Conservation (phyloP, 1,140 invertebrate genomes). For the Mycetomoellerius zeteki region DNA sequence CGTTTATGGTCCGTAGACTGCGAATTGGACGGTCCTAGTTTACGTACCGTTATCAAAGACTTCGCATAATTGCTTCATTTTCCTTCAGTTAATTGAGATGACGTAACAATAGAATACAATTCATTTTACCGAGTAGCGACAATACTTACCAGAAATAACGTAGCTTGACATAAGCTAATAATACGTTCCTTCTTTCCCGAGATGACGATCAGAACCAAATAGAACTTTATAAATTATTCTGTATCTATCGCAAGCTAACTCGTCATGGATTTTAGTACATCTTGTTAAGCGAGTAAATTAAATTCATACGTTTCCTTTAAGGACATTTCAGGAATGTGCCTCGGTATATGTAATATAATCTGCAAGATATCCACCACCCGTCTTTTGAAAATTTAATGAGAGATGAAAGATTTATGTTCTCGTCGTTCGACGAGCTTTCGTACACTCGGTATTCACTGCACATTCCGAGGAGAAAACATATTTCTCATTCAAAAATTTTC, state of each 20-base stretch:
- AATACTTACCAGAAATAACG: constrained; percentile 48
- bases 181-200: constrained; percentile 21
- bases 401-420: constrained; percentile 57
- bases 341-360: constrained; percentile 38
- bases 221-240: constrained; percentile 34
- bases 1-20: constrained; percentile 62
- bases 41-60: constrained; percentile 55
- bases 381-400: constrained; percentile 61
- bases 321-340: constrained; percentile 5
- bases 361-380: constrained; percentile 29
- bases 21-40: constrained; percentile 65
- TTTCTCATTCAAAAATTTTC: constrained; percentile 44
- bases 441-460: background rate
- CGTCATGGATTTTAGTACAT: constrained; percentile 32
- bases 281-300: constrained; percentile 45
- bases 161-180: constrained; percentile 38
- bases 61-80: constrained; percentile 69
- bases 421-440: constrained; percentile 56
- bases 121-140: constrained; percentile 49
- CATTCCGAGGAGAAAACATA: constrained; percentile 43
- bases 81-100: constrained; percentile 68
- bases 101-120: constrained; percentile 60
- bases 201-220: constrained; percentile 42
- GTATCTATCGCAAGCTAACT: constrained; percentile 15
- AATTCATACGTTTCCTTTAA: constrained; percentile 51